Evolutionary conservation across 1,140 invertebrate species (phyloP), one percentile per base, ranked within the genome.

Genomic region (Drosophila oshimai): DNA sequence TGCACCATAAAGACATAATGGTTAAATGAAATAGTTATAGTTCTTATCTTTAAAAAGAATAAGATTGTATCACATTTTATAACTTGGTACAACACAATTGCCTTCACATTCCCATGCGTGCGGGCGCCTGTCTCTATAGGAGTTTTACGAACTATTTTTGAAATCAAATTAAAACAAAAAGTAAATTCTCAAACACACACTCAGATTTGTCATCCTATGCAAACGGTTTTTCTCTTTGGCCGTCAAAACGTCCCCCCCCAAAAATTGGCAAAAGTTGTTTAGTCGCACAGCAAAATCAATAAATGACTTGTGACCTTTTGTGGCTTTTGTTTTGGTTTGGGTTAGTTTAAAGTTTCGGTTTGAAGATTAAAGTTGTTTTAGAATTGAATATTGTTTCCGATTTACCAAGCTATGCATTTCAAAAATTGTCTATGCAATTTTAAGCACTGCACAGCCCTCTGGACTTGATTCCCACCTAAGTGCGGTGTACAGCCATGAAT

Each of bases 101-200:
- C n/a, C n/a, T n/a, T n/a, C 13, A 1, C 18, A 17, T 22, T 55
- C 12, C 20, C 10, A 5, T 10, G 6, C 13, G 33, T 2, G 12
- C 22, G 42, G 10, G 22, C 28, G 9, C 15, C 10, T 41, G 29
- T 33, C 6, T 15, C 33, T 17, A 24, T 6, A 26, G 9, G 6
- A 20, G 0, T 5, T 18, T 22, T 13, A 24, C 6, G 26, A 86
- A 86, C 75, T 73, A 73, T 86, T 80, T 72, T 34, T 17, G 13
- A 79, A 80, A 75, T 72, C 36, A 75, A 86, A 84, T 84, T 68
- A 80, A 74, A 84, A 75, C 60, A 28, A 46, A 36, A 58, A 57
- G 53, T 46, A 49, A 55, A 67, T 67, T 67, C 64, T 53, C 55
- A 54, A 46, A 71, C 73, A 61, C 57, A 51, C 31, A 37, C 65